Conservation (phyloP, 2,888 invertebrate species). For the Lasioglossum calceatum region DNA sequence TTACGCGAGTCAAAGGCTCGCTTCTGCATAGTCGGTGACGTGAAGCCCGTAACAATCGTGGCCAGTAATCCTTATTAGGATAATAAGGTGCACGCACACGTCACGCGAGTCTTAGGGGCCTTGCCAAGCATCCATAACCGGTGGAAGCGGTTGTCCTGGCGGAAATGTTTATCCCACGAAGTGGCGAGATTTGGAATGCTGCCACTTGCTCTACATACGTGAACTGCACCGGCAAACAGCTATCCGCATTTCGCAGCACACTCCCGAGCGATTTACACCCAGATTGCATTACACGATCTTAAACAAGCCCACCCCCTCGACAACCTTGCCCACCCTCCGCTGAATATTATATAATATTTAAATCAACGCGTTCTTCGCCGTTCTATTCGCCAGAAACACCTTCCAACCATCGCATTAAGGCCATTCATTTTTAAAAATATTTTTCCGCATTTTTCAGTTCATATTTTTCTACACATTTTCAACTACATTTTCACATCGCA, state of each 20-base stretch:
- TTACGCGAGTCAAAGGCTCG: constrained; percentile 6
- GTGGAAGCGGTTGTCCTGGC: constrained; percentile 68
- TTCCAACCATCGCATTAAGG: neutral
- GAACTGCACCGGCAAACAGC: constrained; percentile 76
- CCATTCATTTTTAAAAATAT: neutral
- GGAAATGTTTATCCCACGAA: constrained; percentile 80
- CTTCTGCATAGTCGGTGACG: neutral
- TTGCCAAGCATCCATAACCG: constrained; percentile 64
- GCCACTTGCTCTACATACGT: constrained; percentile 82
- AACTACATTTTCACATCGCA: neutral
- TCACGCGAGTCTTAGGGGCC: constrained; percentile 44
- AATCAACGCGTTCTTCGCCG: neutral
- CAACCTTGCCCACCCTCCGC: neutral
- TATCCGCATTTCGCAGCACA: constrained; percentile 74
- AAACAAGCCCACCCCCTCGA: constrained; percentile 67
- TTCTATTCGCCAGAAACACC: constrained; percentile 10
- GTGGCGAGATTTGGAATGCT: constrained; percentile 81
- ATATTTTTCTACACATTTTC: neutral
- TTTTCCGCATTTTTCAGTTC: neutral
- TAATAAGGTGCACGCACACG: constrained; percentile 50
- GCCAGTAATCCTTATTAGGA: constrained; percentile 48
- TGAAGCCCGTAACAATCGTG: constrained; percentile 8
- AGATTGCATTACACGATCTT: constrained; percentile 78
- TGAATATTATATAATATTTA: constrained; percentile 68
- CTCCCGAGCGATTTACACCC: constrained; percentile 75